phyloP scores from a whole-genome alignment of 2,888 invertebrate genomes.

The Megaustenia siamemsis region DNA sequence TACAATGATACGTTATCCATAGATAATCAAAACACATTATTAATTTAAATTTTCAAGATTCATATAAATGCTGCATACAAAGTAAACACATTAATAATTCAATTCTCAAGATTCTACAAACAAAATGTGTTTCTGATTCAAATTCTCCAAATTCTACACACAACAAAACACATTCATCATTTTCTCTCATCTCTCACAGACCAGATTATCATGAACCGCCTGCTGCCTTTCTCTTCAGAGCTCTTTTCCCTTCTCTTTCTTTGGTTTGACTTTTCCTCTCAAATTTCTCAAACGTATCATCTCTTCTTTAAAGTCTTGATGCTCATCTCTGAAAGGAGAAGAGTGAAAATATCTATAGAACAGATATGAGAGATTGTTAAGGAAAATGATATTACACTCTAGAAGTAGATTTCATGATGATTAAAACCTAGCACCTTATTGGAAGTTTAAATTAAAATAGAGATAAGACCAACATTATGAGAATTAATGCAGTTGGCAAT shows the following conservation, averaged over 20 bases:
- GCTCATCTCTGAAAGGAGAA: slow-evolving; percentile 74
- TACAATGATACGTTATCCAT: no score
- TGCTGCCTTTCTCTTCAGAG: slow-evolving; percentile 56
- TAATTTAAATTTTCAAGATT: no score
- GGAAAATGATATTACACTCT: not conserved
- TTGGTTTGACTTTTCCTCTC: slow-evolving; percentile 74
- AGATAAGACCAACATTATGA: no score
- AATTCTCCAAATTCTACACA: no score
- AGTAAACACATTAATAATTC: no score
- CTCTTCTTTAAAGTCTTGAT: slow-evolving; percentile 78
- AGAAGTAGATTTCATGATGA: not conserved
- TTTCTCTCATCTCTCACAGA: no score
- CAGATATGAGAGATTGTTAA: not conserved
- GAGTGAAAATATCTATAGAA: not conserved
- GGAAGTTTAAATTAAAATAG: not conserved
- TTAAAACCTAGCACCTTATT: not conserved
- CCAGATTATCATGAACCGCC: not conserved
- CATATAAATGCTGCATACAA: no score
- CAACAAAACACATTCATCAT: no score
- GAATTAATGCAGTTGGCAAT: no score
- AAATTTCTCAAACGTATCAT: slow-evolving; percentile 71
- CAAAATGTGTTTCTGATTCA: no score
- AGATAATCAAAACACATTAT: no score
- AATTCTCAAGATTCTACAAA: no score
- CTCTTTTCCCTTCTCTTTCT: slow-evolving; percentile 65